Conservation (phyloP, 2,113 vertebrate genomes). For the Lates calcarifer region DNA sequence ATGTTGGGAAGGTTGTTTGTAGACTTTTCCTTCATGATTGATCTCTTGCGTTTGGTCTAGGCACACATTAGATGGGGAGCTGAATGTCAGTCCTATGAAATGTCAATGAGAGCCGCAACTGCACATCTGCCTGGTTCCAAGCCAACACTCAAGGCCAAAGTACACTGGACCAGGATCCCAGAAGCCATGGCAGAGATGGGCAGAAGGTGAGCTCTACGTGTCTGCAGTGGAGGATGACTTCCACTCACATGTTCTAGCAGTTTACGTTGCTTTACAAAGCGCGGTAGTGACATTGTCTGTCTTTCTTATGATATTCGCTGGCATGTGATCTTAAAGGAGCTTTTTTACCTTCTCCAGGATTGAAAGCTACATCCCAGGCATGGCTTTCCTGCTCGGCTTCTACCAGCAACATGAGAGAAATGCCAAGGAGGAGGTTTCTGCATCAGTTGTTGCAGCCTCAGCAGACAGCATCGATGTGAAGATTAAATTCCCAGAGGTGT, state of each 20-base stretch:
- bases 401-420: slow-evolving; percentile 70
- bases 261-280: slow-evolving; percentile 7
- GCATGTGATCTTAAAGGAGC: neutral
- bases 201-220: slow-evolving; percentile 72
- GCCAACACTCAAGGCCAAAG: slow-evolving; percentile 64
- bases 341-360: slow-evolving; percentile 62
- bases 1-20: neutral
- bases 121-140: slow-evolving; percentile 52
- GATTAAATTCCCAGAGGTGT: slow-evolving; percentile 82
- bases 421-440: slow-evolving; percentile 71
- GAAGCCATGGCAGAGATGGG: slow-evolving; percentile 55
- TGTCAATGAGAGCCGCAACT: slow-evolving; percentile 64
- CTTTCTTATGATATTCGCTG: neutral
- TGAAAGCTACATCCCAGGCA: slow-evolving; percentile 78
- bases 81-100: slow-evolving; percentile 82
- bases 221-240: neutral
- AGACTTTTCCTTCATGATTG: slow-evolving; percentile 3
- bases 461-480: slow-evolving; percentile 75
- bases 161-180: slow-evolving; percentile 78
- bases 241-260: neutral
- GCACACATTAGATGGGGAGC: slow-evolving; percentile 82
- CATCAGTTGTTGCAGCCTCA: slow-evolving; percentile 63
- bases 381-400: slow-evolving; percentile 77
- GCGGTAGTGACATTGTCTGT: neutral
- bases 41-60: slow-evolving; percentile 69